Base-by-base conservation (phyloP, 2,797 vertebrate species). In the Adrianichthys oophorus region DNA sequence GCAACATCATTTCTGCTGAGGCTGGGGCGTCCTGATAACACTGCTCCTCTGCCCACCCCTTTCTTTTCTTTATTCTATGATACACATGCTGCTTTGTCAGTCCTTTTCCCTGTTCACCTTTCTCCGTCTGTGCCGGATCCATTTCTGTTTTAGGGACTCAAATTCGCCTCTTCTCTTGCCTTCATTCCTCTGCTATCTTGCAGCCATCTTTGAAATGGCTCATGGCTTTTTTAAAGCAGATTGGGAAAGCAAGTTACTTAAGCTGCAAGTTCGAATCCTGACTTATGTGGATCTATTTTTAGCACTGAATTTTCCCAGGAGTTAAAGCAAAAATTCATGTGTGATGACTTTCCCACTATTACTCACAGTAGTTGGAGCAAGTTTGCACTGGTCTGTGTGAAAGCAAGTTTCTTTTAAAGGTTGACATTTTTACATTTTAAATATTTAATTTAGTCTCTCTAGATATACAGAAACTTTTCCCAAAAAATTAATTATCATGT, bases 1-100 rank as follows among this genome's bases (percentile, higher is more conserved):
- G 56, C 54, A 29, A 65, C 60, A 64, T 72, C 66, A 64, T 52
- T 67, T 68, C 26, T 60, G 62, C 49, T 15, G 60, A 57, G 68
- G 70, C 82, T 87, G 78, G 50, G 52, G 55, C 4, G 18, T 18
- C 56, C 62, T 80, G 85, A 87, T 87, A 87, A 85, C 49, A 13
- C 62, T 37, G 15, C 48, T 52, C 55, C 12, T 54, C 66, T 54
- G 32, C 52, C 53, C 43, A 16, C 24, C 29, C 32, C 52, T 18
- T 49, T 1, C 24, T 21, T 51, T 41, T 46, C 62, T 52, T 51
- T 40, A 29, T 41, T 72, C 58, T 21, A 53, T 47, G 56, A 62
- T 65, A 57, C 13, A 26, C 1, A 15, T 50, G n/a, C 50, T 56
- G 45, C 59, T 41, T 49, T 55, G 62, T 76, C 62, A 45, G 32